Conservation (phyloP, 2,113 vertebrate species). For the Lutjanus erythropterus region DNA sequence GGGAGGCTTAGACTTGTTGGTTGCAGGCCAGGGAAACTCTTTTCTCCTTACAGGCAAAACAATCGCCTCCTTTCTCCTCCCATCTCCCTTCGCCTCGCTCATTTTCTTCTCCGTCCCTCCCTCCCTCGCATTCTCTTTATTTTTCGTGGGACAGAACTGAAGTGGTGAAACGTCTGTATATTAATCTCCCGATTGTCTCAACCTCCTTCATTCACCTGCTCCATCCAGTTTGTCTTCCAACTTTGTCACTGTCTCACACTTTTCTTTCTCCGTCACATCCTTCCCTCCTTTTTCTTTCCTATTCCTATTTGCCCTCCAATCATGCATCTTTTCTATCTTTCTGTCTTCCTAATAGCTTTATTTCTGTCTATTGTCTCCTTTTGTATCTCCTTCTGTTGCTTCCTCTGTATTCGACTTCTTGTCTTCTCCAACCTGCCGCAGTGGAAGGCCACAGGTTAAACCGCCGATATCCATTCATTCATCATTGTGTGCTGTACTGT, state of each 20-base stretch:
- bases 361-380: neutral
- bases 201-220: constrained; percentile 25
- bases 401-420: neutral
- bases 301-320: neutral
- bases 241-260: neutral
- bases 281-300: neutral
- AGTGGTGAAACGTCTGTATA: constrained; percentile 32
- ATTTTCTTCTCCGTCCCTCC: constrained; percentile 59
- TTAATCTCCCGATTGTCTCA: neutral
- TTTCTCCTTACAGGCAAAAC: constrained; percentile 69
- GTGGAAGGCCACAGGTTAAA: constrained; percentile 51
- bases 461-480: constrained; percentile 47
- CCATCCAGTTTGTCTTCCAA: neutral
- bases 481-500: constrained; percentile 41
- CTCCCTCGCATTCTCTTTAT: constrained; percentile 34
- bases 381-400: neutral
- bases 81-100: constrained; percentile 56
- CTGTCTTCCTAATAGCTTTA: constrained; percentile 3
- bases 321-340: neutral
- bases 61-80: constrained; percentile 71
- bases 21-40: constrained; percentile 72
- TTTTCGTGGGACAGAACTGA: constrained; percentile 38
- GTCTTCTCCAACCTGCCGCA: constrained; percentile 34
- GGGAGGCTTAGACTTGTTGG: constrained; percentile 71
- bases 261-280: neutral